Base-by-base conservation (phyloP, 2,797 vertebrate species). In the Acanthurus tractus region DNA sequence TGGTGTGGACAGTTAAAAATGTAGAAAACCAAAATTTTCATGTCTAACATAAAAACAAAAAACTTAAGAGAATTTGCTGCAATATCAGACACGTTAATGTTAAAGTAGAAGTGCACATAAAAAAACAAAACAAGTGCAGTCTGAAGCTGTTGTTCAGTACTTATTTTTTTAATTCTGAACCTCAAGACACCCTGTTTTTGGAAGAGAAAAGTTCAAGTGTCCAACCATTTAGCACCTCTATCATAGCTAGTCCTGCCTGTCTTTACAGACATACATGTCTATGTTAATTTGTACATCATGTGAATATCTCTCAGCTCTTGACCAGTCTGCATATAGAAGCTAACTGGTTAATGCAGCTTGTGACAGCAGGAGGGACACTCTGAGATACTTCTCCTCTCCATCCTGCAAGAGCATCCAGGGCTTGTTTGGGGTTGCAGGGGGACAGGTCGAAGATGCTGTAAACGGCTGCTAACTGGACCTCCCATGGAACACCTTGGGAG, bases 381-480 rank as follows among this genome's bases (percentile, higher is more conserved):
- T 80, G 89, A 15, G 81, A 69, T 0, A 88, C 86, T 45, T 95
- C 93, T 55, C 70, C 93, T 75, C 93, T 94, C 98, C 98, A 99
- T 7, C 70, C 91, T 9, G 89, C 94, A 52, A 99, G 86, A 48
- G 95, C 90, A 14, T 96, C 94, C 88, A 96, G 56, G 48, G 95
- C 94, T 67, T 95, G 94, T 74, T 94, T 93, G 1, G 97, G 98
- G 82, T 97, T 95, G 89, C 97, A 96, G 40, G 97, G 96, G 29
- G 96, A 96, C 87, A 99, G 82, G 76, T 99, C 97, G 57, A 95
- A 96, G 29, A 98, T 95, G 46, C 97, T 95, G 78, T 99, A 98
- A 59, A 97, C 54, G 0, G 98, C 96, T 25, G 98, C 96, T 71
- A 99, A 89, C 90, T 99, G 98, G 64, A 99, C 95, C 12, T 95